Evolutionary conservation across 2,113 vertebrate species (phyloP).

Genomic region (Castor canadensis): DNA sequence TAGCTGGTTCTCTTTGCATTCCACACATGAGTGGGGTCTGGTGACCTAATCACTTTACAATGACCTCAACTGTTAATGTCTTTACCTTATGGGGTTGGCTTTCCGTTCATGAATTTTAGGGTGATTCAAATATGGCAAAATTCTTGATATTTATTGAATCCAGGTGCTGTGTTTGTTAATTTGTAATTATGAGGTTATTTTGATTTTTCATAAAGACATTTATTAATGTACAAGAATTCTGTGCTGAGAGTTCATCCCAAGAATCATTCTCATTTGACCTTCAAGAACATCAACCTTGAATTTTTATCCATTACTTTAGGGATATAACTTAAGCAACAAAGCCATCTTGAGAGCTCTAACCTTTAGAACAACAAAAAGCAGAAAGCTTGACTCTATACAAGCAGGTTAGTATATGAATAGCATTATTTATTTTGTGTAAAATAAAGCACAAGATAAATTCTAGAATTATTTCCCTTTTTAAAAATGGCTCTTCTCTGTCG

Average conservation of each 20-base stretch:
- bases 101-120: not conserved
- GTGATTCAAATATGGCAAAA: not conserved
- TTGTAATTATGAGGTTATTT: not conserved
- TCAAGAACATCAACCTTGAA: not conserved
- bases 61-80: not conserved
- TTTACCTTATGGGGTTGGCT: not conserved
- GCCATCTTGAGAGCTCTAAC: not conserved
- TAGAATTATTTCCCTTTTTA: not conserved
- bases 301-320: not conserved
- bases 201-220: not conserved
- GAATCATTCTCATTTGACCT: not conserved
- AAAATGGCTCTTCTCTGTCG: not conserved
- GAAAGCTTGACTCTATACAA: not conserved
- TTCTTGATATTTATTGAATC: not conserved
- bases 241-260: too few species aligned
- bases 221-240: slow-evolving; percentile 1
- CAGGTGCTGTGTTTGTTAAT: not conserved
- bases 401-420: not conserved
- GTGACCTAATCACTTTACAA: not conserved
- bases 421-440: not conserved
- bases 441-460: not conserved
- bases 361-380: not conserved
- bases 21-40: not conserved
- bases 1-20: too few species aligned
- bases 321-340: not conserved